Conservation (phyloP, 2,113 vertebrate species). For the Pandion haliaetus region DNA sequence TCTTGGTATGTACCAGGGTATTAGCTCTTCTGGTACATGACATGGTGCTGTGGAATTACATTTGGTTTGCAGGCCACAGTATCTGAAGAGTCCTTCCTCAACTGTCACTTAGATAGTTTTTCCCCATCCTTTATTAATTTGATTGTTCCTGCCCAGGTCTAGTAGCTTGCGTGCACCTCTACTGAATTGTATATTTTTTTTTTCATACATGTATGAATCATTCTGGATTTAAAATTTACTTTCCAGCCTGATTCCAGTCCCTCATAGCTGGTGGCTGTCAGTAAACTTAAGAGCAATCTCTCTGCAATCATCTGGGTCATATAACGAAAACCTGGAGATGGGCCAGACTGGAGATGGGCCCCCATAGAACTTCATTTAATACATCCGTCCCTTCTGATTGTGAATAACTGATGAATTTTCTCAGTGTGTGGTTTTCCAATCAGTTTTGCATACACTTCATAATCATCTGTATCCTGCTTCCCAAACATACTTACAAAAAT, state of each 20-base stretch:
- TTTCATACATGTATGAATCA: background rate
- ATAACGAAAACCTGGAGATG: background rate
- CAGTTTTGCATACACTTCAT: conserved; percentile 42
- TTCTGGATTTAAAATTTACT: background rate
- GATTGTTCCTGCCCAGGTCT: background rate
- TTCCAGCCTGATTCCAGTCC: background rate
- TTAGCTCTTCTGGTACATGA: background rate
- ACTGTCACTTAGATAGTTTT: background rate
- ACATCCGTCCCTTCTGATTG: background rate
- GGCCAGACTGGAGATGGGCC: background rate
- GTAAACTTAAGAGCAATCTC: background rate
- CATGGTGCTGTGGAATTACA: background rate
- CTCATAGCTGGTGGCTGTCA: background rate
- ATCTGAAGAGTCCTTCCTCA: background rate
- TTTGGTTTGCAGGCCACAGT: background rate
- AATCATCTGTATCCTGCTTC: conserved; percentile 54
- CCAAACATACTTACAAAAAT: conserved; percentile 21
- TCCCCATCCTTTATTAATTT: background rate
- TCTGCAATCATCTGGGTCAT: background rate
- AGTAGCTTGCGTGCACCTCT: background rate
- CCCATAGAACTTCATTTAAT: background rate
- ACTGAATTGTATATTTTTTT: background rate
- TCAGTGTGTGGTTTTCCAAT: conserved; percentile 49
- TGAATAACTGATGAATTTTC: conserved; percentile 23
- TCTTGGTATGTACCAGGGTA: background rate